These are phyloP conservation scores for Drosophila monieri DNA, from an alignment of 2,888 invertebrate species.

Conservation along the genomic window DNA sequence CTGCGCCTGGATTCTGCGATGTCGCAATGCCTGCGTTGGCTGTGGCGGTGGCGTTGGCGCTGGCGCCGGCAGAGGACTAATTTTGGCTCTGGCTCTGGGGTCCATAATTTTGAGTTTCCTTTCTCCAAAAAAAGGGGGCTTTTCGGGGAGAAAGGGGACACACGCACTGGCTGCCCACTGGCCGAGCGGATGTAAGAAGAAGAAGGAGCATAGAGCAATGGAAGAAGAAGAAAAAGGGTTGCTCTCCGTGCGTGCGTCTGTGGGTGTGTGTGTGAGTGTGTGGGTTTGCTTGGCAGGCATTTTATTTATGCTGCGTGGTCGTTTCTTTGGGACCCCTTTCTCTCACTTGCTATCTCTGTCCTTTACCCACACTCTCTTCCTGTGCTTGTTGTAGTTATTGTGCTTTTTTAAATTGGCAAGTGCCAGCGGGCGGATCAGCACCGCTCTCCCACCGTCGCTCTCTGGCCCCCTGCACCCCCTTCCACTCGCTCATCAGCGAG, in stretches of 20 bases:
- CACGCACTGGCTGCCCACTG: conserved; percentile 40
- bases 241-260: conserved; percentile 52
- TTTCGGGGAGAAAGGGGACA: conserved; percentile 35
- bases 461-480: conserved; percentile 22
- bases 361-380: conserved; percentile 3
- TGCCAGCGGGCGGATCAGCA: conserved; percentile 77
- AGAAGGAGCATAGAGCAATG: conserved; percentile 4
- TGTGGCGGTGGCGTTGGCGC: conserved; percentile 5
- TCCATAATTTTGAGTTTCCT: conserved; percentile 77
- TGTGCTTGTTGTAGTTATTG: conserved; percentile 44
- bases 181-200: conserved; percentile 16
- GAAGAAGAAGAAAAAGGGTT: conserved; percentile 54
- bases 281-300: conserved; percentile 74
- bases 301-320: conserved; percentile 80
- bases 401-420: conserved; percentile 78
- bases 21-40: conserved; percentile 32
- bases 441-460: conserved; percentile 17
- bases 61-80: neutral
- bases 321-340: conserved; percentile 53
- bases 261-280: conserved; percentile 43
- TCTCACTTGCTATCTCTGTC: conserved; percentile 8
- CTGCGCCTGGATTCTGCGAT: conserved; percentile 25
- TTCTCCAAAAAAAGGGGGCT: conserved; percentile 22
- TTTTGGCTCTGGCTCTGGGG: conserved; percentile 25
- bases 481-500: conserved; percentile 32